Evolutionary conservation across 2,113 vertebrate genomes (phyloP).

Genomic region (Callithrix jacchus): DNA sequence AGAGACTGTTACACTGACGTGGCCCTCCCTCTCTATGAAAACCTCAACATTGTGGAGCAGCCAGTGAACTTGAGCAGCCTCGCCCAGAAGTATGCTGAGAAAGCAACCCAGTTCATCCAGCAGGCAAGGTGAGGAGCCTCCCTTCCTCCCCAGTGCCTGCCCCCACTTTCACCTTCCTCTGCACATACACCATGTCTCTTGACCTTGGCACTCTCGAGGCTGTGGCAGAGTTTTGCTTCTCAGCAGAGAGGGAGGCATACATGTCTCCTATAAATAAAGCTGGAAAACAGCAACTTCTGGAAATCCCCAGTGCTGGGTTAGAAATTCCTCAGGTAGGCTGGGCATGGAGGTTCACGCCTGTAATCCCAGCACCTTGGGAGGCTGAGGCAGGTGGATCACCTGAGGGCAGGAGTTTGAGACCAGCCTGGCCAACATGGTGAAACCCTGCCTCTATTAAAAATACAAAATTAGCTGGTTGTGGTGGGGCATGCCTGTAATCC

Average conservation of each 20-base stretch:
- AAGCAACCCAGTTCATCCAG: constrained; percentile 86
- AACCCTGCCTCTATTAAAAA: too few species aligned
- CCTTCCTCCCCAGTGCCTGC: fast-evolving
- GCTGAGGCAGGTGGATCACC: too few species aligned
- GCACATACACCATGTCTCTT: fast-evolving
- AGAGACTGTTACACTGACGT: constrained; percentile 86
- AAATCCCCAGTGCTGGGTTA: neutral
- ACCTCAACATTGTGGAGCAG: constrained; percentile 90
- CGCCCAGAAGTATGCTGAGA: constrained; percentile 83
- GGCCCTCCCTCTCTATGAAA: constrained; percentile 94
- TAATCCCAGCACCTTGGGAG: too few species aligned
- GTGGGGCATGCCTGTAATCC: too few species aligned
- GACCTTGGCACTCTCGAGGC: fast-evolving
- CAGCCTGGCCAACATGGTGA: too few species aligned
- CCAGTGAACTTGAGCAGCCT: constrained; percentile 90
- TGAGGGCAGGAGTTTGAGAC: too few species aligned
- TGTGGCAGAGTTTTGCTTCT: fast-evolving
- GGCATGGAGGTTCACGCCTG: too few species aligned
- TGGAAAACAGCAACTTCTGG: neutral
- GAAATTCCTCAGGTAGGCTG: too few species aligned
- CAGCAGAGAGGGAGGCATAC: fast-evolving
- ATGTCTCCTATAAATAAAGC: fast-evolving
- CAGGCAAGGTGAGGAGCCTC: constrained; percentile 86
- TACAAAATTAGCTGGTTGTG: too few species aligned
- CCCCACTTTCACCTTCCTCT: fast-evolving